Evolutionary conservation across 2,113 vertebrate genomes (phyloP).

Genomic region (Speoplatyrhinus poulsoni): DNA sequence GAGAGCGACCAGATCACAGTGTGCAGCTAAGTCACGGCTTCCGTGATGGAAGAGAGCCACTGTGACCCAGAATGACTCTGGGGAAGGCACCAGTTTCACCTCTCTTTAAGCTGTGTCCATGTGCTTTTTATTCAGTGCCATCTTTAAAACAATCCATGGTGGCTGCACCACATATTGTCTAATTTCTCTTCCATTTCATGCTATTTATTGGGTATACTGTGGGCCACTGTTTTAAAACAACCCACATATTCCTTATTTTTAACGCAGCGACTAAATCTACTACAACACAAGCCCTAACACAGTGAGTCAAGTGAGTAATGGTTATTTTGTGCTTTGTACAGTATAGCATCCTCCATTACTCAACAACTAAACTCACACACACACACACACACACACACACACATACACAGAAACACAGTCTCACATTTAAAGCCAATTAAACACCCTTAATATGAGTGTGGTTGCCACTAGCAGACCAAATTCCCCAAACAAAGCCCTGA

Average conservation of each 20-base stretch:
- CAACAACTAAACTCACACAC: conserved; percentile 36
- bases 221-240: too few species aligned
- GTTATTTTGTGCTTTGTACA: conserved; percentile 24
- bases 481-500: conserved; percentile 34
- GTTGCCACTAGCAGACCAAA: conserved; percentile 22
- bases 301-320: conserved; percentile 3
- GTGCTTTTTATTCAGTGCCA: conserved; percentile 5
- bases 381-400: conserved; percentile 25
- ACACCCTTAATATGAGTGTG: conserved; percentile 19
- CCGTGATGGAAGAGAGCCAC: neutral
- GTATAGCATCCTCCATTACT: conserved; percentile 34
- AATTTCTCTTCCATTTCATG: conserved; percentile 1
- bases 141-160: neutral
- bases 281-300: neutral
- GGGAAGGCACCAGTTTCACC: neutral
- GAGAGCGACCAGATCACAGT: conserved; percentile 19
- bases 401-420: neutral
- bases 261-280: conserved; percentile 9
- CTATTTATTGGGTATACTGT: neutral
- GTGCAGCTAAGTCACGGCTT: conserved; percentile 16
- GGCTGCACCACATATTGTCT: neutral
- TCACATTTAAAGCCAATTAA: conserved; percentile 47
- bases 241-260: neutral
- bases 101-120: conserved; percentile 5
- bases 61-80: neutral